Percentiles rank a stretch among this genome's conserved stretches.
Evolutionary conservation across 2,888 invertebrate species (phyloP).

Genomic region (Troglohyphantes excavatus): DNA sequence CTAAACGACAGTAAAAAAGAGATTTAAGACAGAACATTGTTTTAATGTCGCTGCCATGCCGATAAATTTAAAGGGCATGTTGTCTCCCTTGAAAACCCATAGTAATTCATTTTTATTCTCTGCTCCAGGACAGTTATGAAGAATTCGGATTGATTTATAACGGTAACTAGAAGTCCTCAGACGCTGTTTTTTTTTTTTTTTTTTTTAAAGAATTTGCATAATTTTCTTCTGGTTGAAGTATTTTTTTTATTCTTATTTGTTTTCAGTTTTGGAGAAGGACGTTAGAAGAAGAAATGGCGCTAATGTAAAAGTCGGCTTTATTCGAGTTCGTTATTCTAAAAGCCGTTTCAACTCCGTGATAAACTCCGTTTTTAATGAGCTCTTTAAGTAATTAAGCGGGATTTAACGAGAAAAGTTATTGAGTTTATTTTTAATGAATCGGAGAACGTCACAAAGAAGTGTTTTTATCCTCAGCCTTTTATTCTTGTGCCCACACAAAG

Average conservation of each 20-base stretch:
- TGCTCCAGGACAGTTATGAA: conserved; percentile 61
- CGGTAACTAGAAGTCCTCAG: conserved; percentile 21
- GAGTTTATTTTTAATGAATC: conserved; percentile 72
- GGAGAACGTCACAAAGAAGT: conserved; percentile 26
- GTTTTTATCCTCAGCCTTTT: conserved; percentile 27
- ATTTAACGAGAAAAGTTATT: conserved; percentile 75
- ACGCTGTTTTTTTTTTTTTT: conserved; percentile 40
- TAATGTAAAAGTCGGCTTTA: conserved; percentile 23
- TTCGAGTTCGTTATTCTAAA: conserved; percentile 36
- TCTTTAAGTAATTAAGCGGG: conserved; percentile 70
- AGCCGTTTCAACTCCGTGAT: conserved; percentile 40
- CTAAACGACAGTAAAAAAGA: conserved; percentile 71
- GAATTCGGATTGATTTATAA: conserved; percentile 67
- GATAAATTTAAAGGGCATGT: conserved; percentile 55
- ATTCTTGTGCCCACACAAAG: neutral
- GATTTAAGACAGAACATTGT: conserved; percentile 67
- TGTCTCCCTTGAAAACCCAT: conserved; percentile 32
- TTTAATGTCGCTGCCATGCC: conserved; percentile 58
- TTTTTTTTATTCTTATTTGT: conserved; percentile 9
- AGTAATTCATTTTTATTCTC: conserved; percentile 63
- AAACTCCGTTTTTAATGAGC: conserved; percentile 70
- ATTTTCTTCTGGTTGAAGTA: conserved; percentile 23
- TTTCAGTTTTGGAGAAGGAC: neutral
- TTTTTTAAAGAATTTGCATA: conserved; percentile 46
- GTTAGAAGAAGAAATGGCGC: conserved; percentile 7